Evolutionary conservation across 2,113 vertebrate genomes (phyloP).

Genomic region (Leucopsar rothschildi): DNA sequence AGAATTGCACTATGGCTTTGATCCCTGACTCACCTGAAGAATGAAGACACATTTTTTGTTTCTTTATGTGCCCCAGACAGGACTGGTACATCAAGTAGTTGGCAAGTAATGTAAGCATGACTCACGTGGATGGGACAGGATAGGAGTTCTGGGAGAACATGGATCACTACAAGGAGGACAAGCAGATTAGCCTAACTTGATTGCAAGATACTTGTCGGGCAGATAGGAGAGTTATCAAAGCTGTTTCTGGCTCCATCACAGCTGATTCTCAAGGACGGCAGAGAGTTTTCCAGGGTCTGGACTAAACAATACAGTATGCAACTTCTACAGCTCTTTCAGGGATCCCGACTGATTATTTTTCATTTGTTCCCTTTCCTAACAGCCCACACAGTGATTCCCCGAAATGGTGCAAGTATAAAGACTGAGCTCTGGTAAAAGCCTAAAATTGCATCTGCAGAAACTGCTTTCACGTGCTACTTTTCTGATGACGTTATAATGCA

Average conservation of each 20-base stretch:
- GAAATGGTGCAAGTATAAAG: slow-evolving; percentile 26
- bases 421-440: slow-evolving; percentile 10
- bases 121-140: not conserved
- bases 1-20: not conserved
- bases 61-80: not conserved
- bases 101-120: not conserved
- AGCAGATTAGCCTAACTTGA: not conserved
- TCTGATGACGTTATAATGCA: slow-evolving; percentile 47
- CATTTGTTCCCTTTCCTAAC: not conserved
- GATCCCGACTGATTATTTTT: not conserved
- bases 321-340: not conserved
- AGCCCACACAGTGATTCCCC: not conserved
- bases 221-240: not conserved
- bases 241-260: not conserved
- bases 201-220: not conserved
- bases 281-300: not conserved
- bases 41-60: not conserved
- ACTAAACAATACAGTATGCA: not conserved
- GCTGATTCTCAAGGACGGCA: not conserved
- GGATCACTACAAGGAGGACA: not conserved
- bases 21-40: not conserved
- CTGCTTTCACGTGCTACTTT: slow-evolving; percentile 46
- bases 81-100: not conserved
- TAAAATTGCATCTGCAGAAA: slow-evolving; percentile 47
- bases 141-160: not conserved